Evolutionary conservation across 2,888 invertebrate genomes (phyloP).

Genomic region (Polyommatus iphigenia): DNA sequence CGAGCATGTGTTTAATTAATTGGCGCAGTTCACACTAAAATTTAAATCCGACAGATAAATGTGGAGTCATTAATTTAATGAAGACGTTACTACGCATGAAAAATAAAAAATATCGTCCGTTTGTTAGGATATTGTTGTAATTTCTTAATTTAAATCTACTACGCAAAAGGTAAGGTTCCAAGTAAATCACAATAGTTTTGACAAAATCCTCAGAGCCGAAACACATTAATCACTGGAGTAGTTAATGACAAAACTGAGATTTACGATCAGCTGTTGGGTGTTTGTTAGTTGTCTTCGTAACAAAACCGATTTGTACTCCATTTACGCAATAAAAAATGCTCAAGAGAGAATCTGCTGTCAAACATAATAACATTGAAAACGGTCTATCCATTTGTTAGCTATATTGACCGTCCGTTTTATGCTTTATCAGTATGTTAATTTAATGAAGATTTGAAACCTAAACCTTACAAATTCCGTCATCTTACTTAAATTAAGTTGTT

Average conservation of each 20-base stretch:
- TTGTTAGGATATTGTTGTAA: too few relatives aligned
- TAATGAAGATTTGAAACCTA: too few relatives aligned
- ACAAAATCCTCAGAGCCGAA: not conserved
- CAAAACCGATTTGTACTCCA: constrained; percentile 3
- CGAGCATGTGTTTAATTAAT: constrained; percentile 20
- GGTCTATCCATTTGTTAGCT: not conserved
- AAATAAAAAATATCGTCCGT: not conserved
- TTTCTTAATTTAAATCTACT: not conserved
- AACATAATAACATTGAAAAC: not conserved
- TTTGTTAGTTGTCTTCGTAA: not conserved
- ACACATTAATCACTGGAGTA: constrained; percentile 36
- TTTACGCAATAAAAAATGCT: not conserved
- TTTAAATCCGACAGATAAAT: not conserved
- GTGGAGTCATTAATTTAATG: not conserved
- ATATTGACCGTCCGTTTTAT: too few relatives aligned
- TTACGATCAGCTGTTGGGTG: constrained; percentile 30
- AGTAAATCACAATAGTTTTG: not conserved
- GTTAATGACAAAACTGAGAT: constrained; percentile 36
- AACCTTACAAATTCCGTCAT: too few relatives aligned
- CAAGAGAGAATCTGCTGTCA: not conserved
- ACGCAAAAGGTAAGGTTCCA: not conserved
- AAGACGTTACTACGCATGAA: not conserved
- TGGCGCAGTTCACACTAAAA: constrained; percentile 4
- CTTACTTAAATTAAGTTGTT: too few relatives aligned
- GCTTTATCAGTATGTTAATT: too few relatives aligned